Percentiles rank a stretch among this genome's conserved stretches.
These are phyloP conservation scores for Venustaconcha ellipsiformis DNA, from an alignment of 1,140 invertebrate species.

Conservation along the genomic window DNA sequence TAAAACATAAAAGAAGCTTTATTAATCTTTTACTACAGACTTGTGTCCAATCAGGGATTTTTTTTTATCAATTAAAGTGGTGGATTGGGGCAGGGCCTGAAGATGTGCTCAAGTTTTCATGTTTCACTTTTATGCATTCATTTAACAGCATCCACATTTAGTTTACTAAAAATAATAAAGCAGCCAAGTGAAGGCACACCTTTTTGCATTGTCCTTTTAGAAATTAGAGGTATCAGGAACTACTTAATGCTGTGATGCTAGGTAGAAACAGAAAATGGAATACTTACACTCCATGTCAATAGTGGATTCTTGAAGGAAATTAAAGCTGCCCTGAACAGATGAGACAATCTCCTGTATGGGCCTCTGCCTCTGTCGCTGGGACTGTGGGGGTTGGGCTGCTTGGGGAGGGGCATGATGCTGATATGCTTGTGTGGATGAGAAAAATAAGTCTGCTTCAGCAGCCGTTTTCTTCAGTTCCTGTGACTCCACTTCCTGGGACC, in stretches of 20 bases:
- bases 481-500: constrained; percentile 18
- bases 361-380: constrained; percentile 25
- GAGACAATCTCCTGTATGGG: constrained; percentile 66
- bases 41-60: no score
- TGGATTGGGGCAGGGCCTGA: no score
- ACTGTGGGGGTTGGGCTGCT: no score
- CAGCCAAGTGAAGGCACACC: neutral
- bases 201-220: neutral
- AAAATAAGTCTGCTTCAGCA: constrained; percentile 15
- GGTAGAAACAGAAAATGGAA: constrained; percentile 23
- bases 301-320: constrained; percentile 69
- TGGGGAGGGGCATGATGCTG: no score
- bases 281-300: constrained; percentile 65
- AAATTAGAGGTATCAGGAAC: neutral
- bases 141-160: no score
- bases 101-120: no score
- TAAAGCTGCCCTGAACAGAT: constrained; percentile 67
- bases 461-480: constrained; percentile 3
- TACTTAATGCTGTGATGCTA: neutral
- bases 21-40: no score
- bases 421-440: constrained; percentile 25
- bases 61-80: no score
- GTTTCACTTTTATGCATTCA: no score
- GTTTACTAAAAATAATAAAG: neutral
- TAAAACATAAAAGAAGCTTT: no score